Evolutionary conservation across 2,797 vertebrate species (phyloP).

Genomic region (Ctenochaetus hawaiiensis): DNA sequence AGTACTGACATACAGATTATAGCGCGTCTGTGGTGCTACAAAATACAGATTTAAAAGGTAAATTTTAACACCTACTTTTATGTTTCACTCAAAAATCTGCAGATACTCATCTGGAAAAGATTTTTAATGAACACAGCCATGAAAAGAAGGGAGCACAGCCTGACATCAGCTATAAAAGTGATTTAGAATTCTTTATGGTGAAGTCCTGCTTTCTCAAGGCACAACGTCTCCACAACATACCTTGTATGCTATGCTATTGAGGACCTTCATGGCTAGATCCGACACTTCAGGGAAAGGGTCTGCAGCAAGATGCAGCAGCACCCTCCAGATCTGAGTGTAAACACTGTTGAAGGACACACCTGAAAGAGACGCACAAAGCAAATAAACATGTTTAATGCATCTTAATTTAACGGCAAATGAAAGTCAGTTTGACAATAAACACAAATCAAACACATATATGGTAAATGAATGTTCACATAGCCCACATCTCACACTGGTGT

Average conservation of each 20-base stretch:
- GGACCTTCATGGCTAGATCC: slow-evolving; percentile 96
- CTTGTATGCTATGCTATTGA: slow-evolving; percentile 98
- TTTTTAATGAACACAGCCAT: neutral
- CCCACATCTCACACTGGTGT: neutral
- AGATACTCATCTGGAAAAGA: slow-evolving; percentile 14
- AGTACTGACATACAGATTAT: slow-evolving; percentile 12
- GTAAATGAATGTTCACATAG: neutral
- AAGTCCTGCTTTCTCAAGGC: neutral
- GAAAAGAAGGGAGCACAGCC: neutral
- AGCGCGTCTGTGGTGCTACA: too few species aligned
- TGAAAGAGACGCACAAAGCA: slow-evolving; percentile 61
- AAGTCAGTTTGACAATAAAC: neutral
- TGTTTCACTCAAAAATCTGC: slow-evolving; percentile 3
- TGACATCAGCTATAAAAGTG: neutral
- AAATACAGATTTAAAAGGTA: slow-evolving; percentile 15
- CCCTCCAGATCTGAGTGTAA: slow-evolving; percentile 98
- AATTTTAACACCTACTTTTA: slow-evolving; percentile 20
- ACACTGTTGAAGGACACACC: slow-evolving; percentile 99
- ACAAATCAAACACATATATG: neutral
- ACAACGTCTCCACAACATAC: slow-evolving; percentile 68
- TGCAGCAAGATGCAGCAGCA: slow-evolving; percentile 94
- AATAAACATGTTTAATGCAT: neutral
- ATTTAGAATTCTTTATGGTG: neutral
- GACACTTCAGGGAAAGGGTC: slow-evolving; percentile 97
- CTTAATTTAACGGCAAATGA: neutral